Percentiles rank a stretch among this genome's conserved stretches.
These are phyloP conservation scores for Grapholita molesta DNA, from an alignment of 1,140 invertebrate species.

Conservation along the genomic window DNA sequence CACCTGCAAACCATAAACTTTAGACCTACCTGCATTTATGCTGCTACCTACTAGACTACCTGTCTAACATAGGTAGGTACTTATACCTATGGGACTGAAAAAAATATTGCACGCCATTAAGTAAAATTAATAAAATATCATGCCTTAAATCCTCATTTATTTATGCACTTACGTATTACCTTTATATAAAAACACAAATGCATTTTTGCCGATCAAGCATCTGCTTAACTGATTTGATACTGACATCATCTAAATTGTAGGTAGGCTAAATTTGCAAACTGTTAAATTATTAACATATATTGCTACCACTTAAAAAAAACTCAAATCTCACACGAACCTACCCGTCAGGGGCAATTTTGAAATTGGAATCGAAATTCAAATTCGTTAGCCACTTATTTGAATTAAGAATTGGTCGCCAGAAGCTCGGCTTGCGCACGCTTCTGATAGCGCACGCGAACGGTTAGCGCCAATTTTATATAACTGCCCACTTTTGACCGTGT, in stretches of 20 bases:
- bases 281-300: neutral
- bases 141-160: too few relatives aligned
- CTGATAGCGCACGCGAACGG: neutral
- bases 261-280: neutral
- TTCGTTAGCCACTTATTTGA: slow-evolving; percentile 21
- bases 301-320: neutral
- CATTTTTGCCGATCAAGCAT: neutral
- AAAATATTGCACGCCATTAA: too few relatives aligned
- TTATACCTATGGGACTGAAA: too few relatives aligned
- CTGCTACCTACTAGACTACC: too few relatives aligned
- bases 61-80: too few relatives aligned
- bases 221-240: neutral
- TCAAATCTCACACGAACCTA: neutral
- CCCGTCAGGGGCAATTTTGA: neutral
- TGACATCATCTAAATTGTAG: neutral
- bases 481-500: neutral
- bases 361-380: slow-evolving; percentile 23
- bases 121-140: too few relatives aligned
- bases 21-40: too few relatives aligned
- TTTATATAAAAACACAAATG: too few relatives aligned
- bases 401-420: slow-evolving; percentile 19
- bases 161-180: too few relatives aligned
- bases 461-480: neutral
- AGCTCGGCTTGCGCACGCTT: neutral
- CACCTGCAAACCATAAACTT: too few relatives aligned